phyloP scores from a whole-genome alignment of 1,140 invertebrate species.

The Nixonia krombeini region DNA sequence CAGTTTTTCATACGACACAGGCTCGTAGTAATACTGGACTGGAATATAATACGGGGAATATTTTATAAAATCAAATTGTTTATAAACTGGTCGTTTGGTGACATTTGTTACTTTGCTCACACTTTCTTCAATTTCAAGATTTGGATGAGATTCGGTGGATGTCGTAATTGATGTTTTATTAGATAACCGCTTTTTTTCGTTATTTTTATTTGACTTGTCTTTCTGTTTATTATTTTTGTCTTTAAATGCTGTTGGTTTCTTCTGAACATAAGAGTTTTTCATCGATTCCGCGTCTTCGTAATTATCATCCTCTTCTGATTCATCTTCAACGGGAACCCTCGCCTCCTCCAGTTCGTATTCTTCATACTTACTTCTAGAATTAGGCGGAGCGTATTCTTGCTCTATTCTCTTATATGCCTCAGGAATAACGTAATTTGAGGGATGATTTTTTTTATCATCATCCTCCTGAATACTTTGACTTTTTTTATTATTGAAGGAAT shows the following conservation, averaged over 20 bases:
- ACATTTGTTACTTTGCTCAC: background rate
- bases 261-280: slow-evolving; percentile 9
- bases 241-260: slow-evolving; percentile 15
- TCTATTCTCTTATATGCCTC: background rate
- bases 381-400: slow-evolving; percentile 15
- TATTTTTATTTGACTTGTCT: background rate
- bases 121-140: background rate
- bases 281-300: slow-evolving; percentile 24
- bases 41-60: slow-evolving; percentile 53
- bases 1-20: slow-evolving; percentile 28
- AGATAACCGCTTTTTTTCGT: background rate
- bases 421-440: slow-evolving; percentile 16
- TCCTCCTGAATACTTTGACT: slow-evolving; percentile 8
- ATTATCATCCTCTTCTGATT: slow-evolving; percentile 19
- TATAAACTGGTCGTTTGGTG: slow-evolving; percentile 6
- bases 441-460: background rate
- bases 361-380: slow-evolving; percentile 47
- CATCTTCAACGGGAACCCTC: slow-evolving; percentile 12
- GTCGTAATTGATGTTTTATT: background rate
- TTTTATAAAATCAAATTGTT: slow-evolving; percentile 50
- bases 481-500: slow-evolving; percentile 27
- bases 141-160: background rate
- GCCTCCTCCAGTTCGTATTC: slow-evolving; percentile 44
- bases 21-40: slow-evolving; percentile 48
- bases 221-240: no score